Evolutionary conservation across 37 sponge, comb jelly and placozoan species (phyloP).

Genomic region (Beroe forskalii): DNA sequence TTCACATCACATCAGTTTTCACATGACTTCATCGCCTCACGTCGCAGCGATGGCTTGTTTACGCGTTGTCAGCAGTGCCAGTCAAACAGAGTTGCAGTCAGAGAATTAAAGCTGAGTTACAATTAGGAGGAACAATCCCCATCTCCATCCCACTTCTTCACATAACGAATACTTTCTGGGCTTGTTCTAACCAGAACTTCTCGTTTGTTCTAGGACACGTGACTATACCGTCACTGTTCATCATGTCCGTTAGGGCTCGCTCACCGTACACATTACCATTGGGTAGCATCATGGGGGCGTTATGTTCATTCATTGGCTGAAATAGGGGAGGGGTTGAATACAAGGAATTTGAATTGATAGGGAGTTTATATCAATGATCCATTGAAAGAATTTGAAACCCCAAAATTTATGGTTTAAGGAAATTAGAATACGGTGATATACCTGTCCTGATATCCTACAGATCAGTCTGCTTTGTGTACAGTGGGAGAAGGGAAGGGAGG

Average conservation of each 20-base stretch:
- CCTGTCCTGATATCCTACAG: conserved; percentile 78
- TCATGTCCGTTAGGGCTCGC: conserved; percentile 69
- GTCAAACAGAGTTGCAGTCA: no score
- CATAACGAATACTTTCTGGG: conserved; percentile 95
- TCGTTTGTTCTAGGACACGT: conserved; percentile 86
- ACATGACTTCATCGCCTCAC: no score
- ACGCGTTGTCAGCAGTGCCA: no score
- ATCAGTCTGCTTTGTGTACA: conserved; percentile 91
- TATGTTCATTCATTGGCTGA: conserved; percentile 93
- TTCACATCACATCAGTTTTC: no score
- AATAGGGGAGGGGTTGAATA: background rate
- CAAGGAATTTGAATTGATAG: background rate
- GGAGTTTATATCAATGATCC: no score
- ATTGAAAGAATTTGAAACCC: no score
- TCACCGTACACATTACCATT: conserved; percentile 97
- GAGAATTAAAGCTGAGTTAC: no score
- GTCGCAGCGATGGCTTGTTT: no score
- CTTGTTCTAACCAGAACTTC: conserved; percentile 71
- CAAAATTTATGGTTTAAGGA: no score
- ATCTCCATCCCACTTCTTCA: conserved; percentile 65
- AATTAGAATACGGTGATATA: no score
- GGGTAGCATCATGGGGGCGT: conserved; percentile 91
- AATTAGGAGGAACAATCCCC: no score
- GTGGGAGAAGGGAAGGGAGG: conserved; percentile 93
- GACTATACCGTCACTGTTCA: conserved; percentile 72